Base-by-base conservation (phyloP, 2,113 vertebrate genomes). In the Cololabis saira region DNA sequence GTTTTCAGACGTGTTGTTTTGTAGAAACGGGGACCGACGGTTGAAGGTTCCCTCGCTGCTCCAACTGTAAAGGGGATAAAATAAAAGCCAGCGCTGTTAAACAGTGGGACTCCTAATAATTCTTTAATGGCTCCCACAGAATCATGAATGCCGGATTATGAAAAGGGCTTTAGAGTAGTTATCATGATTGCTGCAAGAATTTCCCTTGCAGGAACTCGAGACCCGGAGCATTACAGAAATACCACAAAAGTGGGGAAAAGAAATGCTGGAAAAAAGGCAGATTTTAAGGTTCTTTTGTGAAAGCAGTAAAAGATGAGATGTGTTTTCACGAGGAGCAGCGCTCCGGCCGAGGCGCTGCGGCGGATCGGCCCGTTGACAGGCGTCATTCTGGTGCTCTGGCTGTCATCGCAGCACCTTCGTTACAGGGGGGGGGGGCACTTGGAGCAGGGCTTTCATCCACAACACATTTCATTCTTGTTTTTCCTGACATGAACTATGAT, bases 221-320 rank as follows among this genome's bases (percentile, higher is more conserved):
- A 53, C 16, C 16, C 11, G 12, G 8, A 56, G 37, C 14, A 53
- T 43, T 37, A 43, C 50, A 72, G n/a, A n/a, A 69, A 59, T 67
- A 37, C 43, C 30, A n/a, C n/a, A 19, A 27, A n/a, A 45, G 51
- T 18, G 49, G 14, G 19, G 18, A 21, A 70, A 61, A 11, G 11
- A 17, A 37, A 37, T 37, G 52, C 12, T 18, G 21, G n/a, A n/a
- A 33, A 61, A 65, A 61, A 55, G 37, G 12, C 58, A 11, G 51
- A 37, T 61, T 69, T 77, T 43, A 44, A 27, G 66, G 59, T 57
- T 44, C 33, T 47, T 69, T n/a, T 67, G 14, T 74, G 33, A 47
- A 71, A 50, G 69, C 42, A 82, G 45, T 85, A 73, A 83, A 87
- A 85, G 64, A 42, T 50, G 49, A 80, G 30, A 75, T 65, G 12